phyloP scores from a whole-genome alignment of 2,888 invertebrate genomes.

The Nemapogon koenigi region DNA sequence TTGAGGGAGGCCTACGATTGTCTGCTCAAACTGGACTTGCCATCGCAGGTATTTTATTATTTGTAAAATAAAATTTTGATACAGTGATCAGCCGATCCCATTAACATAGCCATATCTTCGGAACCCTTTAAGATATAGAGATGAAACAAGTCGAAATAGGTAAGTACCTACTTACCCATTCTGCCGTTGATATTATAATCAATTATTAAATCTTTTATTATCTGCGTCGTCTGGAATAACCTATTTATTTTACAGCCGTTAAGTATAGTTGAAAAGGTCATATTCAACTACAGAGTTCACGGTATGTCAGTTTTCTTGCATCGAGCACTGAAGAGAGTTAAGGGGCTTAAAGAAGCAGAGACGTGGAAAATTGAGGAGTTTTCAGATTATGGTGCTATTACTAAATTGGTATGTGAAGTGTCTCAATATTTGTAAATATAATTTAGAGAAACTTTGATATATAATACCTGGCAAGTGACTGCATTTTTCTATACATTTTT shows the following conservation, averaged over 20 bases:
- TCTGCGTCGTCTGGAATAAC: not conserved
- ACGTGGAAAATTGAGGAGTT: conserved; percentile 87
- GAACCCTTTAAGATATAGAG: not conserved
- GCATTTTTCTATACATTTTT: too few species aligned
- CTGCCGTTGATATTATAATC: not conserved
- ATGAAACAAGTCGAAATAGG: not conserved
- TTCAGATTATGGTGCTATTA: conserved; percentile 85
- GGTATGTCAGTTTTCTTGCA: conserved; percentile 86
- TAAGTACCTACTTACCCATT: too few species aligned
- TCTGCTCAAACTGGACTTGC: conserved; percentile 84
- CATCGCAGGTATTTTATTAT: conserved; percentile 67
- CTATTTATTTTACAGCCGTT: conserved; percentile 60
- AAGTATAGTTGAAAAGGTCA: conserved; percentile 82
- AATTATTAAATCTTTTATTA: not conserved
- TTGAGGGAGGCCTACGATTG: conserved; percentile 79
- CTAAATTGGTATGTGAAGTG: conserved; percentile 73
- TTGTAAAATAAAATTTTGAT: too few species aligned
- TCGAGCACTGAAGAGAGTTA: conserved; percentile 81
- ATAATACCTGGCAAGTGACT: too few species aligned
- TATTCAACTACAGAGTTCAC: conserved; percentile 86
- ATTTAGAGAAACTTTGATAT: too few species aligned
- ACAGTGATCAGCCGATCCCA: not conserved
- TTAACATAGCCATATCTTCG: too few species aligned
- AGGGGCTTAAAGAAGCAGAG: conserved; percentile 74
- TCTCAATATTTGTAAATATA: too few species aligned